Evolutionary conservation across 2,888 invertebrate species (phyloP).

Genomic region (Lycophotia porphyrea): DNA sequence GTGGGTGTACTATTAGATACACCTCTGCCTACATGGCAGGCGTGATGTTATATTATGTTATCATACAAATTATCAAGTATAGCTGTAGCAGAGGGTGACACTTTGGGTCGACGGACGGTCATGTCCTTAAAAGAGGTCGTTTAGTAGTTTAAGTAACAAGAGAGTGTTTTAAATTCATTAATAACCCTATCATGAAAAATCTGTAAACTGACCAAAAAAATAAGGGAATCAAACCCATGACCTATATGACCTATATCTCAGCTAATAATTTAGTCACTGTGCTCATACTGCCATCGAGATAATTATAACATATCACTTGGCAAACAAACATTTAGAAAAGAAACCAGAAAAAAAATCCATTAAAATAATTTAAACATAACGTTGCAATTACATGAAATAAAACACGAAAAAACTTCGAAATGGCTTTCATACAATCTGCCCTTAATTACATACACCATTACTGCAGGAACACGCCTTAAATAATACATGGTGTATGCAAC

Average conservation of each 20-base stretch:
- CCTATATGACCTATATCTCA: no score
- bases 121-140: neutral
- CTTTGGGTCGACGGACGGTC: neutral
- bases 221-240: neutral
- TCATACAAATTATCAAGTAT: no score
- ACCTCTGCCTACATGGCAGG: no score
- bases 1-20: no score
- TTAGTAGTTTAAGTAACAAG: neutral
- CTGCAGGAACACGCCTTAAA: conserved; percentile 56
- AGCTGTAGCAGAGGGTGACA: neutral
- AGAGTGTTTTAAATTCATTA: neutral
- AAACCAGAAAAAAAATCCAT: neutral
- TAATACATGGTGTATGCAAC: conserved; percentile 59
- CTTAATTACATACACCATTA: conserved; percentile 68
- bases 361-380: conserved; percentile 5
- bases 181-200: neutral
- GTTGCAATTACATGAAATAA: conserved; percentile 29
- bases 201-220: neutral
- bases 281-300: neutral
- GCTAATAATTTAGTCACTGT: neutral
- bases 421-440: conserved; percentile 56
- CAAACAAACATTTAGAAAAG: neutral
- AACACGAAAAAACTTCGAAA: conserved; percentile 44
- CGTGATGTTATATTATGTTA: no score
- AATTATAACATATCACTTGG: neutral